These are phyloP conservation scores for Cyanistes caeruleus DNA, from an alignment of 2,113 vertebrate species.

Conservation along the genomic window DNA sequence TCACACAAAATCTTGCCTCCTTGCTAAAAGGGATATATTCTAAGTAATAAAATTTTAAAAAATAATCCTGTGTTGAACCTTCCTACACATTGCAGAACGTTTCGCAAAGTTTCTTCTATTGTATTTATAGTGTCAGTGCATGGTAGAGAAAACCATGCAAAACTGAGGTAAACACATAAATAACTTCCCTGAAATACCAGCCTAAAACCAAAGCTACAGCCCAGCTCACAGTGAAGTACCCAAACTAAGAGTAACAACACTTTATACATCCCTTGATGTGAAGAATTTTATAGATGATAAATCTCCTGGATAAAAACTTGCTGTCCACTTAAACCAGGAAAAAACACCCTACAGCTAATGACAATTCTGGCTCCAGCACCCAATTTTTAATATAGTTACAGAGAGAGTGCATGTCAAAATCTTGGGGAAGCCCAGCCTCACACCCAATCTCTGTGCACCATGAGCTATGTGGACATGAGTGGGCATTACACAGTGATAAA, in stretches of 20 bases:
- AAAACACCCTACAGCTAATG: neutral
- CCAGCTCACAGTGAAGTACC: neutral
- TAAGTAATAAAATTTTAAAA: fast-evolving
- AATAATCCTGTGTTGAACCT: neutral
- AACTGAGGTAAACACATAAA: neutral
- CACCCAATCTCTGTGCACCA: neutral
- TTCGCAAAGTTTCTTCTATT: neutral
- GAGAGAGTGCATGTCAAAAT: neutral
- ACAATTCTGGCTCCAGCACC: neutral
- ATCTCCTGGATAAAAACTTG: neutral
- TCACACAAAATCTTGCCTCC: neutral
- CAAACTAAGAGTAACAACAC: neutral
- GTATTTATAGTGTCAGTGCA: neutral
- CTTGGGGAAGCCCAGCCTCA: fast-evolving
- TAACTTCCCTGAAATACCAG: neutral
- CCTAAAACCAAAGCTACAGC: neutral
- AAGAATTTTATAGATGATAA: neutral
- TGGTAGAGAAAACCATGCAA: neutral
- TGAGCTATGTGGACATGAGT: neutral
- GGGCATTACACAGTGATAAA: neutral
- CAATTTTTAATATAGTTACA: neutral
- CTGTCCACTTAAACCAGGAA: neutral
- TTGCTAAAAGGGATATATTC: neutral
- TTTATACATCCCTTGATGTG: neutral
- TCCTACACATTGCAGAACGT: neutral